Percentiles rank a stretch among this genome's conserved stretches.
phyloP scores from a whole-genome alignment of 2,113 vertebrate species.

The Monarcha castaneiventris region DNA sequence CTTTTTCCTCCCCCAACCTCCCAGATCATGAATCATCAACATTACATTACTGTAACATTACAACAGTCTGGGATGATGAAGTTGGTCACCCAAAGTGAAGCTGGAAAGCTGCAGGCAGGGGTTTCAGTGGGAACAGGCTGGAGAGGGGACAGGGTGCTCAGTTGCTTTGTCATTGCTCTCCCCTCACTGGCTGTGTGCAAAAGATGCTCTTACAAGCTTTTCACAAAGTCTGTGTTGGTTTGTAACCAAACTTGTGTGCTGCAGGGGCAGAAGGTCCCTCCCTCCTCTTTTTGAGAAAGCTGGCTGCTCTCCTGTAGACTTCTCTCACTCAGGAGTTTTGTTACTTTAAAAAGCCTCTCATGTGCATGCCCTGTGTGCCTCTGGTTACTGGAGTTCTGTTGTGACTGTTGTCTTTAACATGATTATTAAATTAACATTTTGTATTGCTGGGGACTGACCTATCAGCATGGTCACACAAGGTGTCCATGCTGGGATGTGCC shows the following conservation, averaged over 20 bases:
- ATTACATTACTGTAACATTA: no score
- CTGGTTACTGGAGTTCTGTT: not conserved
- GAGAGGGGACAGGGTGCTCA: not conserved
- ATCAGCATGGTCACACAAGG: rapidly evolving
- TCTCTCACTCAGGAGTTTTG: not conserved
- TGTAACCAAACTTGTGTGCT: not conserved
- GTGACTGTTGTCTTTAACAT: not conserved
- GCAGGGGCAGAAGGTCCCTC: not conserved
- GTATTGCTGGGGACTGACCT: rapidly evolving
- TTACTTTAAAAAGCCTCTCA: not conserved
- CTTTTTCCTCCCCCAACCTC: not conserved
- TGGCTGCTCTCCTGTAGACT: not conserved
- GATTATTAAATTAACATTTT: not conserved
- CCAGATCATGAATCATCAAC: not conserved
- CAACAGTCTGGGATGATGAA: not conserved
- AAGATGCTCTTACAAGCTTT: not conserved
- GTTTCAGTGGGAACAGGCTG: not conserved
- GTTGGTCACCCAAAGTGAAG: not conserved
- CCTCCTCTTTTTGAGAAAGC: rapidly evolving
- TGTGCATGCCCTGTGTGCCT: not conserved
- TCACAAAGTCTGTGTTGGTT: not conserved
- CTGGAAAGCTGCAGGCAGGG: not conserved
- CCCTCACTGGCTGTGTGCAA: rapidly evolving
- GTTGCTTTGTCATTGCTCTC: not conserved
- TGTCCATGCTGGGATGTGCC: not conserved